Conservation (phyloP, 1,140 invertebrate species). For the Physella acuta region DNA sequence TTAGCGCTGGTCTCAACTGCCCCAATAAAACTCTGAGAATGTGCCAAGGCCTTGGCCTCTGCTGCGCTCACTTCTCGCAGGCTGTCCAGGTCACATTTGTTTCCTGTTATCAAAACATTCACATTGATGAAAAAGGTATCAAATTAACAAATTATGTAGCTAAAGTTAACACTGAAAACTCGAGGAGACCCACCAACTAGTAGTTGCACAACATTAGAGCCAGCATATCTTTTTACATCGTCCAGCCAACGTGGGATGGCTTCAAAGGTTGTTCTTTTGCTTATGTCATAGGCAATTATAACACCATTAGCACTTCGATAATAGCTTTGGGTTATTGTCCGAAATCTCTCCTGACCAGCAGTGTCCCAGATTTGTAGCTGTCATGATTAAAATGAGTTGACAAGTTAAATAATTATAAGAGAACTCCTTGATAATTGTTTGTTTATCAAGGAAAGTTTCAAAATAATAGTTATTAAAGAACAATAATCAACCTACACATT, state of each 20-base stretch:
- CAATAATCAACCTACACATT: too few species aligned
- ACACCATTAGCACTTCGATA: constrained; percentile 68
- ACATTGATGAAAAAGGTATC: neutral
- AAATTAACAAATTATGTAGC: neutral
- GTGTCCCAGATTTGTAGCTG: constrained; percentile 95
- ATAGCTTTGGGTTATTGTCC: constrained; percentile 84
- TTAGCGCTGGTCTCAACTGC: constrained; percentile 59
- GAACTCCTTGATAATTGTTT: too few species aligned
- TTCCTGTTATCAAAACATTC: constrained; percentile 63
- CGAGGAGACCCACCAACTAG: constrained; percentile 73
- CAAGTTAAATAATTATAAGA: too few species aligned
- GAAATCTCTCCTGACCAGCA: constrained; percentile 93
- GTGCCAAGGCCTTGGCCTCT: constrained; percentile 80
- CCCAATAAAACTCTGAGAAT: constrained; percentile 64
- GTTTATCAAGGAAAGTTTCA: too few species aligned
- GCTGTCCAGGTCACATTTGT: constrained; percentile 84
- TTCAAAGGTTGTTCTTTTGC: constrained; percentile 85
- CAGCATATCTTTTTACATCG: constrained; percentile 88
- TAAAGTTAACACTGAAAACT: neutral
- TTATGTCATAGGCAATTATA: constrained; percentile 85
- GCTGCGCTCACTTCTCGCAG: constrained; percentile 79
- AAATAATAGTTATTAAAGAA: too few species aligned
- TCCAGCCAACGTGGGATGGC: constrained; percentile 90
- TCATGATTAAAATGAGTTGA: too few species aligned
- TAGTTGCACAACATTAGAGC: constrained; percentile 83